phyloP scores from a whole-genome alignment of 1,140 invertebrate species.

The Drosophila sucinea region DNA sequence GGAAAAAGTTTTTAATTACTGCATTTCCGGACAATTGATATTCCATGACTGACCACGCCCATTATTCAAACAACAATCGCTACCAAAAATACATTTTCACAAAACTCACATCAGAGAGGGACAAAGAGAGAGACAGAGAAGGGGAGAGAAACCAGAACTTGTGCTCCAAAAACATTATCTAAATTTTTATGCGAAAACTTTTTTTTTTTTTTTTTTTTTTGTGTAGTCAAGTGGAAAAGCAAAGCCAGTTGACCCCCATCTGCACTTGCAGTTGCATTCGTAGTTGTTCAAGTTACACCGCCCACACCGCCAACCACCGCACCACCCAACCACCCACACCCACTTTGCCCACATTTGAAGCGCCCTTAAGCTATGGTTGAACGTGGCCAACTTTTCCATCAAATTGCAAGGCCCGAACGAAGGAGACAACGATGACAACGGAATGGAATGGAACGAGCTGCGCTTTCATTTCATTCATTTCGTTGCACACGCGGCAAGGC shows the following conservation, averaged over 20 bases:
- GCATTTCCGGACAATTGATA: not conserved
- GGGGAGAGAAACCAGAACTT: slow-evolving; percentile 1
- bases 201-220: slow-evolving; percentile 30
- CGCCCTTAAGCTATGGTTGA: not conserved
- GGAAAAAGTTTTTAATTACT: not conserved
- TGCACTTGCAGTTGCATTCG: slow-evolving; percentile 15
- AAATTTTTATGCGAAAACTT: slow-evolving; percentile 78
- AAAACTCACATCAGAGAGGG: slow-evolving; percentile 7
- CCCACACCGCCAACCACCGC: not conserved
- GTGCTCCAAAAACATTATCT: slow-evolving; percentile 60
- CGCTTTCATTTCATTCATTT: slow-evolving; percentile 9
- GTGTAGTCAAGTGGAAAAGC: slow-evolving; percentile 74
- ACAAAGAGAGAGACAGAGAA: not conserved
- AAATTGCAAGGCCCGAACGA: slow-evolving; percentile 19
- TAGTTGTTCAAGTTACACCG: slow-evolving; percentile 11
- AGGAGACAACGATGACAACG: slow-evolving; percentile 5
- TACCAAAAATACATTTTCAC: slow-evolving; percentile 39
- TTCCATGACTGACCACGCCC: slow-evolving; percentile 44
- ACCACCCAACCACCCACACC: too few relatives aligned
- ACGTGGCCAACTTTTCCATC: slow-evolving; percentile 45
- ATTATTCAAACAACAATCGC: slow-evolving; percentile 27
- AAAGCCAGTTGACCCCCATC: slow-evolving; percentile 47
- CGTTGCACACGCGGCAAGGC: slow-evolving; percentile 2
- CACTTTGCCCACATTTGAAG: not conserved
- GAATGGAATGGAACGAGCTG: not conserved